Conservation (phyloP, 2,888 invertebrate species). For the Campoletis raptor region DNA sequence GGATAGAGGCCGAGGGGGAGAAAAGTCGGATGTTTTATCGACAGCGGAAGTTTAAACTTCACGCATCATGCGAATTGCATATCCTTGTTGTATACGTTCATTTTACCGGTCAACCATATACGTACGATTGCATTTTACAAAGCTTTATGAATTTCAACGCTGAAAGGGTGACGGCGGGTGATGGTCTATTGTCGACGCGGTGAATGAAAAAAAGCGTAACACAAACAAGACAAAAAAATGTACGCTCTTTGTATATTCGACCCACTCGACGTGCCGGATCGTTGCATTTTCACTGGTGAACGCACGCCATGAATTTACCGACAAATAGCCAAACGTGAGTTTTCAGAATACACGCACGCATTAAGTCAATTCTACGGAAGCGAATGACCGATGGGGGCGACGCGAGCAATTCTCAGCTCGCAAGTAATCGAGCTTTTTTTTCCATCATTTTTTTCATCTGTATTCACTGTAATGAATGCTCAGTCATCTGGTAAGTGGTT, state of each 20-base stretch:
- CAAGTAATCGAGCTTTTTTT: slow-evolving; percentile 16
- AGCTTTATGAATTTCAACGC: slow-evolving; percentile 44
- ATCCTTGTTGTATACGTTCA: slow-evolving; percentile 18
- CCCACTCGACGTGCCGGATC: slow-evolving; percentile 40
- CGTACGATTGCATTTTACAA: slow-evolving; percentile 21
- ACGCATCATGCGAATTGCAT: slow-evolving; percentile 53
- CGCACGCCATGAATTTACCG: slow-evolving; percentile 19
- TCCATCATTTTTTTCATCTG: neutral
- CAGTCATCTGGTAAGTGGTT: neutral
- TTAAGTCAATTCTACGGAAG: slow-evolving; percentile 41
- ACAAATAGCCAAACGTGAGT: neutral
- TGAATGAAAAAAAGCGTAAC: slow-evolving; percentile 11
- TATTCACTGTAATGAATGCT: neutral
- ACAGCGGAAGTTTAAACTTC: slow-evolving; percentile 62
- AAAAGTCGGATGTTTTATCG: slow-evolving; percentile 38
- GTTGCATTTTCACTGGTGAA: slow-evolving; percentile 36
- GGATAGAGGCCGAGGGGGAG: slow-evolving; percentile 2
- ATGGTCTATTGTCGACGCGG: slow-evolving; percentile 35
- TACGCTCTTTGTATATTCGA: slow-evolving; percentile 2
- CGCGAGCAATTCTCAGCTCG: neutral
- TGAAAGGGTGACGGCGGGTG: neutral
- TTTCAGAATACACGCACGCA: slow-evolving; percentile 28
- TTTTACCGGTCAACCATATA: neutral
- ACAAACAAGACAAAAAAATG: neutral
- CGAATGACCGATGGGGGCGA: slow-evolving; percentile 27